Percentiles rank a stretch among this genome's conserved stretches.
Evolutionary conservation across 2,113 vertebrate species (phyloP).

Genomic region (Cochlearius cochlearius): DNA sequence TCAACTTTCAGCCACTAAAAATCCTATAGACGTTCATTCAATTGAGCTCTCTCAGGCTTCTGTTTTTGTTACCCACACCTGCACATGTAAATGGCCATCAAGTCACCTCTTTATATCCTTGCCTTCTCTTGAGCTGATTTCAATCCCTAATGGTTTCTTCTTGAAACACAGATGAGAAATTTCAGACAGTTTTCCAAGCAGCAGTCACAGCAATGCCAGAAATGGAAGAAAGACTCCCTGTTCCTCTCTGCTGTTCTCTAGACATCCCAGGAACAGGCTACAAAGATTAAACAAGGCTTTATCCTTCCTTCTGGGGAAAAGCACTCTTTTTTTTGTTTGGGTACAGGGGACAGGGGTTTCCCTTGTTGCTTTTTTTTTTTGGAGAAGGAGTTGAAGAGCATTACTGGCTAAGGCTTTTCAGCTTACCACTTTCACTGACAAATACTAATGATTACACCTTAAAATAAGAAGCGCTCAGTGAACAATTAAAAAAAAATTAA

Average conservation of each 20-base stretch:
- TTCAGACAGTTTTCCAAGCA: conserved; percentile 1
- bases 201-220: conserved; percentile 1
- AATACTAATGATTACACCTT: conserved; percentile 24
- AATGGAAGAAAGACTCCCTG: neutral
- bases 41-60: neutral
- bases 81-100: neutral
- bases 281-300: neutral
- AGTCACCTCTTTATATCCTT: neutral
- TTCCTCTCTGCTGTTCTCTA: neutral
- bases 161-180: neutral
- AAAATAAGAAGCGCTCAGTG: conserved; percentile 29
- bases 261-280: neutral
- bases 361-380: conserved; percentile 7
- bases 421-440: conserved; percentile 36
- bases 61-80: neutral
- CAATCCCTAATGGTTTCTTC: neutral
- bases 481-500: neutral
- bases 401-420: conserved; percentile 54
- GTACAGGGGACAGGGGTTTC: neutral
- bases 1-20: neutral
- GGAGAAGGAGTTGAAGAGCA: conserved; percentile 24
- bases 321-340: neutral
- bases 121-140: neutral
- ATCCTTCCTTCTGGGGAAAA: neutral
- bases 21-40: neutral